Evolutionary conservation across 92 coral and sea anemone species (phyloP).

Genomic region (Isaurus tuberculatus): DNA sequence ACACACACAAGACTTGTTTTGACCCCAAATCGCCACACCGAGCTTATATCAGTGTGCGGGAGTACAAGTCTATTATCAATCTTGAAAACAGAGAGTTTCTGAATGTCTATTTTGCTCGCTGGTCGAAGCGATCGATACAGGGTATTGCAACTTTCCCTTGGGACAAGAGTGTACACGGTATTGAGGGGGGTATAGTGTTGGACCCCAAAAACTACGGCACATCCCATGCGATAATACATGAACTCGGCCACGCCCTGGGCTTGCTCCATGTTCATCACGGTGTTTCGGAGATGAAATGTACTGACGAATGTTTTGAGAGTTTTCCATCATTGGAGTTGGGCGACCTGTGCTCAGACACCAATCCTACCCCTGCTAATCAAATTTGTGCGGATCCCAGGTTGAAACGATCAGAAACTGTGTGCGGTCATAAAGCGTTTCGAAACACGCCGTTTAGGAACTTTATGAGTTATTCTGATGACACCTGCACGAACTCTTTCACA

Average conservation of each 20-base stretch:
- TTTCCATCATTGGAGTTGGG: slow-evolving; percentile 97
- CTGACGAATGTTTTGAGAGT: slow-evolving; percentile 84
- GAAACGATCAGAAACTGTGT: slow-evolving; percentile 42
- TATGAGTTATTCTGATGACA: slow-evolving; percentile 89
- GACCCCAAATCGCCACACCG: slow-evolving; percentile 86
- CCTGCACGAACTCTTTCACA: slow-evolving; percentile 84
- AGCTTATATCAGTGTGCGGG: slow-evolving; percentile 85
- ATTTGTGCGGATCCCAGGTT: slow-evolving; percentile 74
- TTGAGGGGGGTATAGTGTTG: slow-evolving; percentile 80
- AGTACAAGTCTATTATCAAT: slow-evolving; percentile 75
- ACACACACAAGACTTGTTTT: slow-evolving; percentile 74
- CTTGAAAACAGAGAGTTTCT: slow-evolving; percentile 71
- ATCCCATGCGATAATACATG: slow-evolving; percentile 86
- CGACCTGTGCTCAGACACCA: slow-evolving; percentile 95
- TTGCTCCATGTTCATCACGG: slow-evolving; percentile 96
- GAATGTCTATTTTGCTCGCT: slow-evolving; percentile 86
- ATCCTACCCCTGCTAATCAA: slow-evolving; percentile 83
- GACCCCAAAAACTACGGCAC: slow-evolving; percentile 74
- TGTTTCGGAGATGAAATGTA: slow-evolving; percentile 71
- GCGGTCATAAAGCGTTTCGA: slow-evolving; percentile 61
- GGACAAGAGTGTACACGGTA: slow-evolving; percentile 85
- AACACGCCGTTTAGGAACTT: slow-evolving; percentile 87
- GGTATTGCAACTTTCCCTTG: slow-evolving; percentile 95
- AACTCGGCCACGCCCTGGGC: slow-evolving; percentile 92
- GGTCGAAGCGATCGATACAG: slow-evolving; percentile 72